Conservation (phyloP, 1,140 invertebrate species). For the Leucophenga varia region DNA sequence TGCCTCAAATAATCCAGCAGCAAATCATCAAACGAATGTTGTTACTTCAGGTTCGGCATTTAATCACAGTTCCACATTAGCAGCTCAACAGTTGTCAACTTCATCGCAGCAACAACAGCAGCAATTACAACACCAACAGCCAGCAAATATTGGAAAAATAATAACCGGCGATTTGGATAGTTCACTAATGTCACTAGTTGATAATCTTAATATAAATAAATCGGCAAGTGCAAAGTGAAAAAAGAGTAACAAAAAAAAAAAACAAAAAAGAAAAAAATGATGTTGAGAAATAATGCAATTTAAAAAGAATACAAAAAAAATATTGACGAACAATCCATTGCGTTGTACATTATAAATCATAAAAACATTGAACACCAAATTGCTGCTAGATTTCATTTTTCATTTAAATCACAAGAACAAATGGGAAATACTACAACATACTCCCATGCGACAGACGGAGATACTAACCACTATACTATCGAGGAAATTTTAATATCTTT, state of each 20-base stretch:
- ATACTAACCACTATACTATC: too few species aligned
- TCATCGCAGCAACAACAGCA: constrained; percentile 27
- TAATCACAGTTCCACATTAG: constrained; percentile 2
- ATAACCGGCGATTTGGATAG: constrained; percentile 90
- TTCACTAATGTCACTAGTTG: constrained; percentile 84
- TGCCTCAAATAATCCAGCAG: constrained; percentile 53
- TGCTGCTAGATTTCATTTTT: too few species aligned
- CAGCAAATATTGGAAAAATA: constrained; percentile 66
- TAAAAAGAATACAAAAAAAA: constrained; percentile 8
- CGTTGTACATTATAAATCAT: too few species aligned
- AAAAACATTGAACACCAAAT: too few species aligned
- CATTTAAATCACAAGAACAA: too few species aligned
- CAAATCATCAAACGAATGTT: constrained; percentile 55
- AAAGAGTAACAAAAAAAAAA: constrained; percentile 11
- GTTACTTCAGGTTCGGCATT: constrained; percentile 44
- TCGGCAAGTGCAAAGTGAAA: constrained; percentile 69
- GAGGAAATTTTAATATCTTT: too few species aligned
- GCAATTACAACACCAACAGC: constrained; percentile 57
- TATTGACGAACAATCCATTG: constrained; percentile 5
- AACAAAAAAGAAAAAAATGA: constrained; percentile 15
- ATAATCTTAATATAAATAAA: constrained; percentile 91
- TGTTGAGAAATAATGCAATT: too few species aligned
- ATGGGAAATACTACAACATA: too few species aligned
- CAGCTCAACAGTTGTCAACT: too few species aligned
- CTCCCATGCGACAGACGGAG: too few species aligned